These are phyloP conservation scores for Lasioglossum oenotherae DNA, from an alignment of 2,888 invertebrate genomes.

Conservation along the genomic window DNA sequence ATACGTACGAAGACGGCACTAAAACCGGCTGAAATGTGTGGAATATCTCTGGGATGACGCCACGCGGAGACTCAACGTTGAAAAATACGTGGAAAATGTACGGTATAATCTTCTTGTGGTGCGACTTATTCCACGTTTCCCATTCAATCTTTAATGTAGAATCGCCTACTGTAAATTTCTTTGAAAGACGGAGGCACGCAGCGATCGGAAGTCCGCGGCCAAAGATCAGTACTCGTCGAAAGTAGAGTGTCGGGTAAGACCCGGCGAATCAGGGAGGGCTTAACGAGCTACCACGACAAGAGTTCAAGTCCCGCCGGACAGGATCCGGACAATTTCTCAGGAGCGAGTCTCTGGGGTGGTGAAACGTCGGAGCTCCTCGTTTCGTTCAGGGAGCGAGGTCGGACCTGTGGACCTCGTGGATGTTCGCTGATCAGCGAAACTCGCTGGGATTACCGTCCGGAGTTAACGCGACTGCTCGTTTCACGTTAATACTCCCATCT, in stretches of 20 bases:
- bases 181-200: neutral
- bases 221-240: neutral
- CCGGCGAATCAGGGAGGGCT: conserved; percentile 62
- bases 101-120: neutral
- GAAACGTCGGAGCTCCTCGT: conserved; percentile 46
- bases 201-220: neutral
- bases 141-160: no score
- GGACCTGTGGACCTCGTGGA: conserved; percentile 32
- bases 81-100: neutral
- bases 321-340: conserved; percentile 66
- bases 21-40: neutral
- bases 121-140: neutral
- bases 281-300: conserved; percentile 67
- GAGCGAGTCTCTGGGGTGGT: conserved; percentile 56
- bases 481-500: conserved; percentile 30
- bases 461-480: conserved; percentile 42
- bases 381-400: conserved; percentile 29
- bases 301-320: conserved; percentile 61
- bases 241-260: neutral
- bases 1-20: neutral
- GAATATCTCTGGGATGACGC: neutral
- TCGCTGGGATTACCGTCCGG: conserved; percentile 45
- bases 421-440: conserved; percentile 54
- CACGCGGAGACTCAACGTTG: neutral
- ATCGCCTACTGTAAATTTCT: no score